Conservation (phyloP, 2,113 vertebrate species). For the Poeciliopsis occidentalis region DNA sequence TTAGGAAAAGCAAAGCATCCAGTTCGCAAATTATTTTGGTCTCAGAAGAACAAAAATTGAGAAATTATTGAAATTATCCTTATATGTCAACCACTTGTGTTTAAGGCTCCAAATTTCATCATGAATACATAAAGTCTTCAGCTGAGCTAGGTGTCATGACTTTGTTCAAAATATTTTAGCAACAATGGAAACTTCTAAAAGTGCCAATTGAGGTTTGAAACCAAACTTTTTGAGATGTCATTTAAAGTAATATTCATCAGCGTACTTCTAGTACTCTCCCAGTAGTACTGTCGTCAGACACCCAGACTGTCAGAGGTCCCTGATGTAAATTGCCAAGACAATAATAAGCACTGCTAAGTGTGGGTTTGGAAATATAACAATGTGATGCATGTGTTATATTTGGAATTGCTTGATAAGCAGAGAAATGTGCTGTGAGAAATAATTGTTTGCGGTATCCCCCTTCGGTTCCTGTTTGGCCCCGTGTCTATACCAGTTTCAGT, state of each 20-base stretch:
- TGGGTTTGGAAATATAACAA: constrained; percentile 54
- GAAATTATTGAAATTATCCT: no score
- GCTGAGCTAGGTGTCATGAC: not conserved
- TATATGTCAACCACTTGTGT: no score
- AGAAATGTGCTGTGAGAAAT: constrained; percentile 44
- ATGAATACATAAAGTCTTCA: not conserved
- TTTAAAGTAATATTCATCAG: no score
- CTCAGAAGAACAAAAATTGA: no score
- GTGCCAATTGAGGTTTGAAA: not conserved
- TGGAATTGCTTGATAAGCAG: constrained; percentile 65
- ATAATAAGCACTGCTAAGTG: constrained; percentile 63
- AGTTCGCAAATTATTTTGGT: no score
- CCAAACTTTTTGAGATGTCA: not conserved
- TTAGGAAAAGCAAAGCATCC: no score
- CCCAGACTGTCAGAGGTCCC: constrained; percentile 17
- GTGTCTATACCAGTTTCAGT: constrained; percentile 57
- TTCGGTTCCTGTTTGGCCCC: constrained; percentile 68
- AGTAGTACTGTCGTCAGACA: constrained; percentile 34
- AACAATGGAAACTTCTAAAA: not conserved
- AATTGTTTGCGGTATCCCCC: constrained; percentile 69
- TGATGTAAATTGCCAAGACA: constrained; percentile 52
- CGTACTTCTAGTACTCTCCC: not conserved
- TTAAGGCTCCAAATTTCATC: no score
- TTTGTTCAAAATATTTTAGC: not conserved
- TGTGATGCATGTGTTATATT: constrained; percentile 63